phyloP scores from a whole-genome alignment of 2,888 invertebrate genomes.

The Ectropis crepuscularia region DNA sequence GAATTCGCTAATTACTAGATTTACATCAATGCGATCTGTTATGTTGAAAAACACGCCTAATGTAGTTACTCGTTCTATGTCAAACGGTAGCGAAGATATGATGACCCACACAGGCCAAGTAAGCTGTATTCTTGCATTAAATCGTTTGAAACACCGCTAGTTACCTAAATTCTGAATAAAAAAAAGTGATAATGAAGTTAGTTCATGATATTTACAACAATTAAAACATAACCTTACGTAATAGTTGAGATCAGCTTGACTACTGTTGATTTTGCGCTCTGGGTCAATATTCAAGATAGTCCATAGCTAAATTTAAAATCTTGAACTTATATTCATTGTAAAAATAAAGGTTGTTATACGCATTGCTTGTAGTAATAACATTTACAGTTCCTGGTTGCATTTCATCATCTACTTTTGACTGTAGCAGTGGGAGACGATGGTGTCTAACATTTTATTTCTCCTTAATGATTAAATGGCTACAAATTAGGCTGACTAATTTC shows the following conservation, averaged over 20 bases:
- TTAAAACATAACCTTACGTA: slow-evolving; percentile 21
- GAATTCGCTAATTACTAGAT: slow-evolving; percentile 38
- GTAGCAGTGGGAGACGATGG: too few relatives aligned
- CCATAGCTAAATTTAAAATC: not conserved
- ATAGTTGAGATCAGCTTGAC: not conserved
- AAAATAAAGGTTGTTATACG: too few relatives aligned
- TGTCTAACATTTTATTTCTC: too few relatives aligned
- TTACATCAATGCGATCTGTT: slow-evolving; percentile 40
- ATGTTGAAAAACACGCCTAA: slow-evolving; percentile 39
- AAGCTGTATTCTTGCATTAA: slow-evolving; percentile 28
- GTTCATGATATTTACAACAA: not conserved
- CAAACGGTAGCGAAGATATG: slow-evolving; percentile 62
- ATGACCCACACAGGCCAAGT: slow-evolving; percentile 75
- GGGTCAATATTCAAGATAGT: not conserved
- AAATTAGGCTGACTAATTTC: too few relatives aligned
- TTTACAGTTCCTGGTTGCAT: too few relatives aligned
- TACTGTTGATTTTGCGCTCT: too few relatives aligned
- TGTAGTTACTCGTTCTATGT: slow-evolving; percentile 53
- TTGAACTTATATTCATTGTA: too few relatives aligned
- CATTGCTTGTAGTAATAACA: too few relatives aligned
- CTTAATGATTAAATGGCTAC: too few relatives aligned
- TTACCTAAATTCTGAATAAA: not conserved
- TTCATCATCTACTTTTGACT: too few relatives aligned
- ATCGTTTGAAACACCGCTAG: not conserved
- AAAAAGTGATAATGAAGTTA: not conserved